phyloP scores from a whole-genome alignment of 2,113 vertebrate species.

The Pomatorhinus ruficollis region DNA sequence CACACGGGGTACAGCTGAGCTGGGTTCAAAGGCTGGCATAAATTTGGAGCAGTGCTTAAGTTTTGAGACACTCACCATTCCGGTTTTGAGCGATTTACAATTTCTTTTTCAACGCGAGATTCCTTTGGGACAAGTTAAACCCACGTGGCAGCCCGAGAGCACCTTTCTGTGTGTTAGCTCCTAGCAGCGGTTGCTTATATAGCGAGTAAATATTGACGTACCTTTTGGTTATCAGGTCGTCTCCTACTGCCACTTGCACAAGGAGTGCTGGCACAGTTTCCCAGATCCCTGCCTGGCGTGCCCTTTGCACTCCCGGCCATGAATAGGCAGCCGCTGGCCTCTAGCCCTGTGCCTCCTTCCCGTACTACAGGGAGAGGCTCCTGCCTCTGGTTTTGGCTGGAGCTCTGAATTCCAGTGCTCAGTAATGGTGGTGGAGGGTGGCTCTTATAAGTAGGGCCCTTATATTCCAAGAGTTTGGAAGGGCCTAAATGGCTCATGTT shows the following conservation, averaged over 20 bases:
- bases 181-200: not conserved
- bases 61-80: not conserved
- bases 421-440: not conserved
- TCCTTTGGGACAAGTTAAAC: not conserved
- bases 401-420: not conserved
- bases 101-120: not conserved
- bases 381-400: not conserved
- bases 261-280: not conserved
- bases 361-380: not conserved
- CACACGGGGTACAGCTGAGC: not conserved
- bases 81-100: not conserved
- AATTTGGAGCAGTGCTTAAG: not conserved
- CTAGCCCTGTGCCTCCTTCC: not conserved
- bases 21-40: not conserved
- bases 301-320: not conserved
- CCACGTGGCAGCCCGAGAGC: not conserved
- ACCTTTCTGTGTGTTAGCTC: not conserved
- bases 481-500: not conserved
- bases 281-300: not conserved
- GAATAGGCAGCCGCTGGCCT: slow-evolving; percentile 34
- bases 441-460: not conserved
- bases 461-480: not conserved
- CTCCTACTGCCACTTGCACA: slow-evolving; percentile 3
- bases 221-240: slow-evolving; percentile 31
- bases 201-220: slow-evolving; percentile 23